phyloP scores from a whole-genome alignment of 1,140 invertebrate species.

The Zaprionus capensis region DNA sequence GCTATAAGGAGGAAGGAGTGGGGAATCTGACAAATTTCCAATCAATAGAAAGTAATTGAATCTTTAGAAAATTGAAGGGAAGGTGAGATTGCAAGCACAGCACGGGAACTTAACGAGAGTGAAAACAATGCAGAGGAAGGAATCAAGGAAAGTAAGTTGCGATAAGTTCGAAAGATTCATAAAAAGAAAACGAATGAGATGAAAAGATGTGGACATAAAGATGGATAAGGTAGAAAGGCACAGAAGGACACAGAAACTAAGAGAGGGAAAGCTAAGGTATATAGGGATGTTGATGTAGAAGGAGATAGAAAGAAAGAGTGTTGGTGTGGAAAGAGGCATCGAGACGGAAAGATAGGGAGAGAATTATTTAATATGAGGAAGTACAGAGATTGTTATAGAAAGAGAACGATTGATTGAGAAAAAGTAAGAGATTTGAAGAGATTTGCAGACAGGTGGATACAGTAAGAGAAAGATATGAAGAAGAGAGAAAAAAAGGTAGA shows the following conservation, averaged over 20 bases:
- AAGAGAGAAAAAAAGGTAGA: not conserved
- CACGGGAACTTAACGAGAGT: not conserved
- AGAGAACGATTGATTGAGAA: too few species aligned
- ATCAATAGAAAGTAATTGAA: slow-evolving; percentile 21
- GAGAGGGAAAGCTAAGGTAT: too few species aligned
- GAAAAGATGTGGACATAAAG: not conserved
- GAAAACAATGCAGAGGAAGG: not conserved
- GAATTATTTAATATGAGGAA: too few species aligned
- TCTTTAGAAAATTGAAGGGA: not conserved
- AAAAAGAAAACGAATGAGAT: not conserved
- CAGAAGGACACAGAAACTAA: too few species aligned
- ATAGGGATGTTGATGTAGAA: too few species aligned
- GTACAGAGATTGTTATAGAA: too few species aligned
- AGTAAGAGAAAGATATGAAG: not conserved
- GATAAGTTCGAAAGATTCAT: not conserved
- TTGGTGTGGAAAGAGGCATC: too few species aligned
- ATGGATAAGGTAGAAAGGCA: not conserved
- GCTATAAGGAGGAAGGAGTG: not conserved
- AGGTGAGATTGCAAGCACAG: not conserved
- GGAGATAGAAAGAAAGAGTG: too few species aligned
- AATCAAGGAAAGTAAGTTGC: not conserved
- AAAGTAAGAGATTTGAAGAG: too few species aligned
- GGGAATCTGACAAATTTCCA: slow-evolving; percentile 24
- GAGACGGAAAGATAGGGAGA: too few species aligned
- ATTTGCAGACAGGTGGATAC: too few species aligned